Base-by-base conservation (phyloP, 2,888 invertebrate genomes). In the Andrena hattorfiana region DNA sequence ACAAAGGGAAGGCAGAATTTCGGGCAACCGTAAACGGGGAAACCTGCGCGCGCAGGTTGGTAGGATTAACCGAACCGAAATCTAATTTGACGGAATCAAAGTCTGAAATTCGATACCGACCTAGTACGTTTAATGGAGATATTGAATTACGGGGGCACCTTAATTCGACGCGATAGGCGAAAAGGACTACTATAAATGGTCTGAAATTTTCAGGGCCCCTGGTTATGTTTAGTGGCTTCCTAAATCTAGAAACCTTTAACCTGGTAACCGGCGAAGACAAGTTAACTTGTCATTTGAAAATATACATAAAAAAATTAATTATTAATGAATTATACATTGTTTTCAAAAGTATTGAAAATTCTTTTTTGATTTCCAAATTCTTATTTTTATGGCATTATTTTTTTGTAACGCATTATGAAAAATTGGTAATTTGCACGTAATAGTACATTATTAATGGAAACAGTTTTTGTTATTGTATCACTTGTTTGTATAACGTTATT, bases 91-190 rank as follows among this genome's bases (percentile, higher is more conserved):
- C 76, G 84, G 87, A 91, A 90, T 89, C 84, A 78, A 85, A 86
- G 73, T 69, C 80, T 71, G 92, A 91, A 92, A 92, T 85, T 88
- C 86, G 89, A 92, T 88, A 89, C 88, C n/a, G 6, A 63, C 56
- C 85, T 72, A 87, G 81, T 77, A 83, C 64, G 86, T 88, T 91
- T 90, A 90, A 91, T 89, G 85, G 89, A 90, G 91, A 90, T 91
- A 92, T 93, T 89, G 88, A 91, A 90, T 93, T 92, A 90, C 92
- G 68, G 68, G 64, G 56, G 85, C 83, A 83, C 84, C 84, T 89
- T 92, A 89, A 92, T 93, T 87, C 89, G 90, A 91, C 69, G 87
- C 72, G 92, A 92, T 90, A 86, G 92, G 87, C 89, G 88, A 90
- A 89, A 87, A 87, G 51, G 86, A 88, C 80, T 82, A 72, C 82